phyloP scores from a whole-genome alignment of 2,888 invertebrate genomes.

The Machimus rusticus region DNA sequence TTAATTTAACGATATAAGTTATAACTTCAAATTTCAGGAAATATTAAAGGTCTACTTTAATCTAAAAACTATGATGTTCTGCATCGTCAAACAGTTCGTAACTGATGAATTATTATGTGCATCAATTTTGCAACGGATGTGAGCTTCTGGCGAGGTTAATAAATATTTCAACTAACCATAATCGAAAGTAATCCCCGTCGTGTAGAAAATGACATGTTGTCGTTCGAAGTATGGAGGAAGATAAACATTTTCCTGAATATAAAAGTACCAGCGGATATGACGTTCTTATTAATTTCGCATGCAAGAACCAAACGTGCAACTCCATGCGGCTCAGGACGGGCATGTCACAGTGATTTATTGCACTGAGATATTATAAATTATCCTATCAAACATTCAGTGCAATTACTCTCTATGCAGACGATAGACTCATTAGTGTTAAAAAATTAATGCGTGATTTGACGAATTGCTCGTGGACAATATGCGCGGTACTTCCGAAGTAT shows the following conservation, averaged over 20 bases:
- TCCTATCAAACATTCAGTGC: background rate
- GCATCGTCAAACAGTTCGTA: background rate
- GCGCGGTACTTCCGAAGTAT: background rate
- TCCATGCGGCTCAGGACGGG: background rate
- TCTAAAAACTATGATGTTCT: background rate
- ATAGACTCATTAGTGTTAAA: background rate
- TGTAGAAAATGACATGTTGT: background rate
- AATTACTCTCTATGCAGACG: background rate
- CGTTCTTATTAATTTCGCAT: conserved; percentile 5
- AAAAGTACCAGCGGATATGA: conserved; percentile 15
- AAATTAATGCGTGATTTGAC: background rate
- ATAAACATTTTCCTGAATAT: conserved; percentile 27
- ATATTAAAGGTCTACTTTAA: background rate
- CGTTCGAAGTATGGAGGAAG: background rate
- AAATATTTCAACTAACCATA: conserved; percentile 15
- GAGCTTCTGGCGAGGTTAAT: background rate
- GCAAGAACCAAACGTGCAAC: background rate
- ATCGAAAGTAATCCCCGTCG: conserved; percentile 32
- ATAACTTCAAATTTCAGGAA: background rate
- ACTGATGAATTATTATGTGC: background rate
- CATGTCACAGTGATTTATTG: conserved; percentile 12
- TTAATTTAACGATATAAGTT: no score
- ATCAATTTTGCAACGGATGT: background rate
- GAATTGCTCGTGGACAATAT: background rate
- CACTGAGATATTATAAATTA: background rate